Base-by-base conservation (phyloP, 2,113 vertebrate genomes). In the Pluvianellus socialis region DNA sequence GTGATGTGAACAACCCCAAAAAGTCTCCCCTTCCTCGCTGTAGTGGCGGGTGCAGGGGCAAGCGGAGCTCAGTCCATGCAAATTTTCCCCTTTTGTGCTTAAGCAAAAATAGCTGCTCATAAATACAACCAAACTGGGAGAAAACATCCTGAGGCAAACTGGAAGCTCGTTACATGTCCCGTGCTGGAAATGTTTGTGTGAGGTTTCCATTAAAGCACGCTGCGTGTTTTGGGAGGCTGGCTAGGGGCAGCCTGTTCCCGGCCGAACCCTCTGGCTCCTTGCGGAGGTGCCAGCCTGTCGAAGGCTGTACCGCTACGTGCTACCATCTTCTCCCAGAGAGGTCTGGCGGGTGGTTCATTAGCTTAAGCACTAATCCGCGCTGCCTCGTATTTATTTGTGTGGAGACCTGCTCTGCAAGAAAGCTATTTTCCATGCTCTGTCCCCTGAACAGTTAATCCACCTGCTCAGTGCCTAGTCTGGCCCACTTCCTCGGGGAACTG, bases 361-460 rank as follows among this genome's bases (percentile, higher is more conserved):
- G 26, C 32, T 80, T 55, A 66, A 79, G 67, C 92, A n/a, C 35
- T 90, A 90, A 92, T 63, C 79, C 67, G 0, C 3, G 21, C 42
- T 77, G 74, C 74, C 83, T 83, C 1, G 1, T 20, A 45, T 44
- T 86, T 72, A 45, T 53, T 89, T 79, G 84, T 49, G 2, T 12
- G 91, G 58, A 82, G 94, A 95, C 84, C 70, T 92, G 96, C 94
- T 79, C 89, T 91, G 77, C 91, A 83, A 79, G 96, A 70, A 86
- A 95, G 63, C 91, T 92, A 11, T 50, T 97, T 96, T 86, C 91
- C 81, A 86, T 92, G 87, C 59, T 72, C 84, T 89, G 91, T 83
- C 32, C 87, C 79, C 86, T 28, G 84, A 95, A 95, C 84, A 74
- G 91, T 96, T 97, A 96, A 95, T 95, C 87, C 94, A 95, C 97